Evolutionary conservation across 23 tunicate genomes (phyloP), one percentile per base, ranked within the genome.

Genomic region (Ascidia mentula): DNA sequence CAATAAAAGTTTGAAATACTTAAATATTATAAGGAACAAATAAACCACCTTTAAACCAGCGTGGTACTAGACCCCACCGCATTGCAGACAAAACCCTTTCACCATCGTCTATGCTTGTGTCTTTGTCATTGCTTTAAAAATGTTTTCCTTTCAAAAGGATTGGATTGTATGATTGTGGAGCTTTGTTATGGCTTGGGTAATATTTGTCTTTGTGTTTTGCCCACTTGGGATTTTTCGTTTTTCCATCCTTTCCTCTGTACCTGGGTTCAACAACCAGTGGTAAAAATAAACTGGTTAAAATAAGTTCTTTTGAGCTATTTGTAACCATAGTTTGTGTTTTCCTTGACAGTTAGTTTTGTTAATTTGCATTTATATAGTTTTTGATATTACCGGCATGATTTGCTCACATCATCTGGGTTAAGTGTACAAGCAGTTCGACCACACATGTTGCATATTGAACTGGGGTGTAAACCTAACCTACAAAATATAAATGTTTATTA

Each of bases 41-140:
- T n/a, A n/a, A n/a, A n/a, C n/a, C 36, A 78, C 87, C 90, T 82
- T 77, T 72, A 37, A 91, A 71, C 97, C 97, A 92, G 32, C 38
- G 61, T 9, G 97, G 97, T 26, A 92, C 76, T 9, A 92, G 72
- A 20, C 97, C 97, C 97, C 97, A 92, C 53, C 79, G 83, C 97
- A 92, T 92, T 7, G 87, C 85, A 40, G 77, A 84, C 31, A 92
- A 36, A 36, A 69, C 75, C 40, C 97, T 82, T 32, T 92, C 91
- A 37, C 40, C 71, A 42, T 46, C 82, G 31, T 5, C 75, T n/a
- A n/a, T n/a, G n/a, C n/a, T n/a, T n/a, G n/a, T n/a, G 26, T 45
- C 46, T 39, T 38, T 75, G 30, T 7, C 69, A 60, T 22, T 15
- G 9, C 22, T 0, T 31, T 30, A 31, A 33, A 85, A 31, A 70